Conservation (phyloP, 2,797 vertebrate genomes). For the Hoplostethus atlanticus region DNA sequence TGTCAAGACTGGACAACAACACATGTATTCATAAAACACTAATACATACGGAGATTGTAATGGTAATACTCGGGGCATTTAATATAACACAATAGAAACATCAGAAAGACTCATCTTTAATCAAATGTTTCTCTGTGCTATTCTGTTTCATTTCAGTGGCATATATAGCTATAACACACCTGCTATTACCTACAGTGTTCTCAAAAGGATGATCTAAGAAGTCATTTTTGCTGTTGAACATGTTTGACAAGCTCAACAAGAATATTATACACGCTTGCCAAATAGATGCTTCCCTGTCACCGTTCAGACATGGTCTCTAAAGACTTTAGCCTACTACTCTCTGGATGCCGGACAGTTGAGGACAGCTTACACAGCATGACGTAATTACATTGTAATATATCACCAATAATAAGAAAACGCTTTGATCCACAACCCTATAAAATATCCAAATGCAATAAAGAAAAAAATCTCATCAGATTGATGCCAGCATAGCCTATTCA, state of each 20-base stretch:
- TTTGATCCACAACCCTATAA: neutral
- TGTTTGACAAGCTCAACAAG: conserved; percentile 77
- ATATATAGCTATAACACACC: conserved; percentile 40
- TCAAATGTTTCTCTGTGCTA: conserved; percentile 13
- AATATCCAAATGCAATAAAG: neutral
- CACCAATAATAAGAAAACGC: neutral
- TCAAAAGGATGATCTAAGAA: conserved; percentile 44
- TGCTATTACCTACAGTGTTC: conserved; percentile 26
- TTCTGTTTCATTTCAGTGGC: neutral
- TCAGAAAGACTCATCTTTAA: conserved; percentile 17
- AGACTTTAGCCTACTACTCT: conserved; percentile 10
- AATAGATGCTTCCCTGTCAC: conserved; percentile 33
- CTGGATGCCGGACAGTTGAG: conserved; percentile 36
- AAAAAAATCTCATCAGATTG: neutral
- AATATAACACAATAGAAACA: conserved; percentile 23
- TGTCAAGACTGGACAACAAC: conserved; percentile 61
- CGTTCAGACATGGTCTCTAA: conserved; percentile 37
- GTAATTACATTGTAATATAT: conserved; percentile 46
- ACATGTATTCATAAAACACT: conserved; percentile 58
- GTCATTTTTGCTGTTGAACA: conserved; percentile 60
- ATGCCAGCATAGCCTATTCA: conserved; percentile 5
- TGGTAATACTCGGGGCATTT: conserved; percentile 8
- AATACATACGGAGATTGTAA: conserved; percentile 29
- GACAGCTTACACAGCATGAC: conserved; percentile 51
- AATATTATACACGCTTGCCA: conserved; percentile 66